phyloP scores from a whole-genome alignment of 2,797 vertebrate genomes.

The Cossypha dichroa region DNA sequence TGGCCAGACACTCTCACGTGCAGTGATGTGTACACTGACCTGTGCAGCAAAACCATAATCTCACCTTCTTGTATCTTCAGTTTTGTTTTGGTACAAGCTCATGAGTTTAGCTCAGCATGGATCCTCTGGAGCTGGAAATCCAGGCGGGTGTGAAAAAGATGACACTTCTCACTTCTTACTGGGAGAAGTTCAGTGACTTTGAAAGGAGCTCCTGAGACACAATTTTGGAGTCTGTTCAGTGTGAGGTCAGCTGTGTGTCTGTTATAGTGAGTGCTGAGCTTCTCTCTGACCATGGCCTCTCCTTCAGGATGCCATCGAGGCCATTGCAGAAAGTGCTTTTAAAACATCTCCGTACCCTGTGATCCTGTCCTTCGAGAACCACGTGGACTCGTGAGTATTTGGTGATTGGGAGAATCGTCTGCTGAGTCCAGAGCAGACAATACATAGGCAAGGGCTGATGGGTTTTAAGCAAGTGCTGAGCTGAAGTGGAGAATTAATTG shows the following conservation, averaged over 20 bases:
- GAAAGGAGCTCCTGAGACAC: neutral
- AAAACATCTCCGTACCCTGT: constrained; percentile 94
- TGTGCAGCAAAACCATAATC: neutral
- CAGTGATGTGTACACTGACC: neutral
- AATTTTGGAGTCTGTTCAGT: neutral
- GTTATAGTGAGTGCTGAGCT: neutral
- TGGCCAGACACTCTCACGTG: accelerated
- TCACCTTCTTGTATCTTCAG: neutral
- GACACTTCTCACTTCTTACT: neutral
- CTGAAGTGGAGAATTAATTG: neutral
- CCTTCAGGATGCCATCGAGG: constrained; percentile 93
- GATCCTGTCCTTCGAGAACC: constrained; percentile 97
- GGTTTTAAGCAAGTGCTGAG: neutral
- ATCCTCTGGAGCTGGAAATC: neutral
- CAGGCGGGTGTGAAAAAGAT: neutral
- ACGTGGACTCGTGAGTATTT: constrained; percentile 93
- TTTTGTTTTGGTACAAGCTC: neutral
- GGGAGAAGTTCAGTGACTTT: neutral
- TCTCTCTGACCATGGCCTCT: neutral
- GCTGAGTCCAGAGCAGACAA: neutral
- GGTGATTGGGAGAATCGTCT: neutral
- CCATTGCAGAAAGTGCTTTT: constrained; percentile 96
- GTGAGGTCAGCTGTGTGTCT: neutral
- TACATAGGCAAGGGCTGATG: neutral
- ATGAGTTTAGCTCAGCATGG: neutral